These are phyloP conservation scores for Hanleya hanleyi DNA, from an alignment of 2,888 invertebrate genomes.

Conservation along the genomic window DNA sequence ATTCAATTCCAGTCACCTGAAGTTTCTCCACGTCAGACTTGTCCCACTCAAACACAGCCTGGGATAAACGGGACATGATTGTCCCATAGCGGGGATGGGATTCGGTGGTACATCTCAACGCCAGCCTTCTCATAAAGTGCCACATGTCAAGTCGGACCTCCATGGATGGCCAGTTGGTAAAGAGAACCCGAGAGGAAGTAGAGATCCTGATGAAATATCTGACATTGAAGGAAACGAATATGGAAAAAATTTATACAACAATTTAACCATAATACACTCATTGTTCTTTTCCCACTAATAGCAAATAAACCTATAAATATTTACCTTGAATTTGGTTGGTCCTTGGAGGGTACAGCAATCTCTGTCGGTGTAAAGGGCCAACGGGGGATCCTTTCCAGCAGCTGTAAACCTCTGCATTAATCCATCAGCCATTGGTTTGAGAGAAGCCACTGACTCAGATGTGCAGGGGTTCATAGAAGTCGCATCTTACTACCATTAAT, in stretches of 20 bases:
- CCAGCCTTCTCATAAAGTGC: slow-evolving; percentile 48
- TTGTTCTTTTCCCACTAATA: too few relatives aligned
- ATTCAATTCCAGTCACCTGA: slow-evolving; percentile 18
- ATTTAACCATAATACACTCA: too few relatives aligned
- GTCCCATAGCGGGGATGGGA: slow-evolving; percentile 40
- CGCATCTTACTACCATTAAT: too few relatives aligned
- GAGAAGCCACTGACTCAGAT: not conserved
- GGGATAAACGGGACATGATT: slow-evolving; percentile 41
- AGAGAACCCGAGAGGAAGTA: slow-evolving; percentile 17
- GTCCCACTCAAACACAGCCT: slow-evolving; percentile 40
- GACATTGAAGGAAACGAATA: too few relatives aligned
- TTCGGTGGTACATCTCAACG: slow-evolving; percentile 35
- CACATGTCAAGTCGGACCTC: slow-evolving; percentile 43
- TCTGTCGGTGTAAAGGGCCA: not conserved
- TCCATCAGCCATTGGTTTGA: not conserved
- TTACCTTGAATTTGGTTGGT: not conserved
- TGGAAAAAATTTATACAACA: too few relatives aligned
- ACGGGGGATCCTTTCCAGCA: not conserved
- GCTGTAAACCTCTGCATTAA: not conserved
- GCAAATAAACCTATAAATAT: too few relatives aligned
- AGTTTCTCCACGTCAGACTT: slow-evolving; percentile 29
- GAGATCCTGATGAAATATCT: too few relatives aligned
- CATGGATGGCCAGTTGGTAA: slow-evolving; percentile 33
- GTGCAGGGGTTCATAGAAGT: too few relatives aligned
- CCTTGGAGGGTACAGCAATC: not conserved